These are phyloP conservation scores for Griposia aprilina DNA, from an alignment of 2,888 invertebrate genomes.

Conservation along the genomic window DNA sequence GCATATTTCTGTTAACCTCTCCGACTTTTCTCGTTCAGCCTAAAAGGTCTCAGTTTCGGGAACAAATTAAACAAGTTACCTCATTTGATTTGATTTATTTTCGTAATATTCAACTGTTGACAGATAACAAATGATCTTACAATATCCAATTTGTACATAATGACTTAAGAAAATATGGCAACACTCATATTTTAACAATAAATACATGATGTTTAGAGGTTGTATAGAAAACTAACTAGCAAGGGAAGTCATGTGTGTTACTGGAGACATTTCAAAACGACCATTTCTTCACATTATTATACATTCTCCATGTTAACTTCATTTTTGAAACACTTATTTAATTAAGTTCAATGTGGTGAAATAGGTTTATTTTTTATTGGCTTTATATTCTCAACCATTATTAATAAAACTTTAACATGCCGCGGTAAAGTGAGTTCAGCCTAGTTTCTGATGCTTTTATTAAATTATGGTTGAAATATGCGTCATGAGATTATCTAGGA, in stretches of 20 bases:
- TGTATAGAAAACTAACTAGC: slow-evolving; percentile 60
- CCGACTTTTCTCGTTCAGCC: not conserved
- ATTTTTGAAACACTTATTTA: slow-evolving; percentile 16
- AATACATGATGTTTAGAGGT: slow-evolving; percentile 75
- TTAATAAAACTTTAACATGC: slow-evolving; percentile 19
- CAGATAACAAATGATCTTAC: slow-evolving; percentile 91
- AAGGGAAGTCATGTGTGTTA: slow-evolving; percentile 62
- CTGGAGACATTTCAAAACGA: slow-evolving; percentile 57
- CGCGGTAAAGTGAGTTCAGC: not conserved
- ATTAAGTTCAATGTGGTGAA: slow-evolving; percentile 26
- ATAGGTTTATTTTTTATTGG: slow-evolving; percentile 23
- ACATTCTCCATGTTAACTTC: slow-evolving; percentile 3
- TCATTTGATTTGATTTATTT: slow-evolving; percentile 88
- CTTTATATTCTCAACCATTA: slow-evolving; percentile 52
- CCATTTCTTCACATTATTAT: slow-evolving; percentile 55
- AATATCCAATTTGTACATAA: slow-evolving; percentile 90
- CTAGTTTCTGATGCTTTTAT: not conserved
- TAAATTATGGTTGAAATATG: slow-evolving; percentile 49
- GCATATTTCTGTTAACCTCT: not conserved
- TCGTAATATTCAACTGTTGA: slow-evolving; percentile 91
- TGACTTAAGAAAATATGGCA: slow-evolving; percentile 91
- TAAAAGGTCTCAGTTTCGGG: not conserved
- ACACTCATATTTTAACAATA: slow-evolving; percentile 90
- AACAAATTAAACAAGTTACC: slow-evolving; percentile 74
- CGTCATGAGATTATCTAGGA: slow-evolving; percentile 35